A percentile compares a stretch with the other conserved stretches of the same genome.
Conservation (phyloP, 1,140 invertebrate species). For the Caerostris extrusa region DNA sequence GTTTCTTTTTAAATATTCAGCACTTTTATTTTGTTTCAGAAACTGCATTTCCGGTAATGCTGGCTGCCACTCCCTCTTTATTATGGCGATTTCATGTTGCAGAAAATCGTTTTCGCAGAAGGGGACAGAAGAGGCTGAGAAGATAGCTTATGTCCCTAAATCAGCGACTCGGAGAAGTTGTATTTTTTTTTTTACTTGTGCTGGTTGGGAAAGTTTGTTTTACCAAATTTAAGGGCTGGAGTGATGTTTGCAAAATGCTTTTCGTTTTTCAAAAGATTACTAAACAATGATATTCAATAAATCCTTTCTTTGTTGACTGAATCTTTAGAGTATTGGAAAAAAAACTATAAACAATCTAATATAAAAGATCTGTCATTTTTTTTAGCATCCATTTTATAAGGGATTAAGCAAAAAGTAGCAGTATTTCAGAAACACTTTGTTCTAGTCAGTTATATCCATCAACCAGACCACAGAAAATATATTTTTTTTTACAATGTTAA, state of each 20-base stretch:
- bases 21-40: slow-evolving; percentile 48
- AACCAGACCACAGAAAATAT: no score
- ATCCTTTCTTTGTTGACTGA: no score
- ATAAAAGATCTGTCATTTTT: no score
- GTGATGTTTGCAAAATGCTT: background rate
- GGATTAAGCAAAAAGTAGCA: no score
- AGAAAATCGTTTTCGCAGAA: slow-evolving; percentile 41
- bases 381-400: no score
- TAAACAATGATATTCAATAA: no score
- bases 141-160: slow-evolving; percentile 43
- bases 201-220: slow-evolving; percentile 16
- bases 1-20: slow-evolving; percentile 21
- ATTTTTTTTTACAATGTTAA: no score
- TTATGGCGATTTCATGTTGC: slow-evolving; percentile 20
- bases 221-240: background rate
- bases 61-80: slow-evolving; percentile 25
- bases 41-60: slow-evolving; percentile 44
- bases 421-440: no score
- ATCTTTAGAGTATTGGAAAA: no score
- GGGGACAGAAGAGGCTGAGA: slow-evolving; percentile 3
- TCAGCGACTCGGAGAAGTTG: slow-evolving; percentile 51
- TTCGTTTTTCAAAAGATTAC: no score
- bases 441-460: no score
- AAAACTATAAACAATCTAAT: no score
- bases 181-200: background rate